These are phyloP conservation scores for Hemicrepidius hirtus DNA, from an alignment of 2,888 invertebrate species.

Conservation along the genomic window DNA sequence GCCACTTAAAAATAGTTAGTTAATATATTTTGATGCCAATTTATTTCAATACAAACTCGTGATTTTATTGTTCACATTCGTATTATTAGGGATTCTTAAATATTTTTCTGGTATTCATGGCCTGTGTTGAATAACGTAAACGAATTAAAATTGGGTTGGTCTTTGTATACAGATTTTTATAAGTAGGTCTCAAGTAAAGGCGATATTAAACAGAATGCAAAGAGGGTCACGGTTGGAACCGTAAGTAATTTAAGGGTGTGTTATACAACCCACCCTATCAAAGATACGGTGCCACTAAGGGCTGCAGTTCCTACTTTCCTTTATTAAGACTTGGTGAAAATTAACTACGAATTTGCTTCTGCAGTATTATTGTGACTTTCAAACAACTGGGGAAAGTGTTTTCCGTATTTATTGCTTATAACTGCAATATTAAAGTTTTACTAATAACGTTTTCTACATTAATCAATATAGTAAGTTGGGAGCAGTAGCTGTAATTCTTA, in stretches of 20 bases:
- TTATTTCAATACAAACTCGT: background rate
- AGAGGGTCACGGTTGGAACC: conserved; percentile 1
- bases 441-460: background rate
- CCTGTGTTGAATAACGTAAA: background rate
- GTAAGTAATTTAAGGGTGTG: background rate
- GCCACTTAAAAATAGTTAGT: conserved; percentile 1
- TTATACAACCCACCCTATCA: background rate
- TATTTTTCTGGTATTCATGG: background rate
- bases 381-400: background rate
- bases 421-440: background rate
- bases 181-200: background rate
- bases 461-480: background rate
- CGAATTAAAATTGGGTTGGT: background rate
- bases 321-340: too few relatives aligned
- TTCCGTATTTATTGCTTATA: background rate
- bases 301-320: background rate
- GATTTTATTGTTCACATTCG: background rate
- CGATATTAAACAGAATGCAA: conserved; percentile 1
- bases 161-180: conserved; percentile 2
- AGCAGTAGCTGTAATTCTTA: background rate
- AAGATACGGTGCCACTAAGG: conserved; percentile 6
- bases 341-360: background rate
- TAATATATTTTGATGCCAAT: conserved; percentile 5
- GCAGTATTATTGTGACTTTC: background rate
- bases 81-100: conserved; percentile 16